Evolutionary conservation across 2,888 invertebrate species (phyloP), one percentile per base, ranked within the genome.

Genomic region (Arctia plantaginis): DNA sequence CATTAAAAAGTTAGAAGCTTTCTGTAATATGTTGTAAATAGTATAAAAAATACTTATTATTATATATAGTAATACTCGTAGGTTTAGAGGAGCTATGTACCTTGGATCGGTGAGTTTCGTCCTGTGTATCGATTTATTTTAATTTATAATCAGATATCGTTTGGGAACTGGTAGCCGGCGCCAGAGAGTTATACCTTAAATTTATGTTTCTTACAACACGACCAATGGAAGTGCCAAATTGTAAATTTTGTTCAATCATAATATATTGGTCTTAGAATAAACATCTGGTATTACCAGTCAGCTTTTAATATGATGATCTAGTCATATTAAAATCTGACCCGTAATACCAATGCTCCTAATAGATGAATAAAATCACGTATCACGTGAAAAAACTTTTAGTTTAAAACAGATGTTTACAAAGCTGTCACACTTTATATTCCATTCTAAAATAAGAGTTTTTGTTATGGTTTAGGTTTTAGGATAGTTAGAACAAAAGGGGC

Each of bases 101-200:
- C n/a, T n/a, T n/a, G 10, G 33, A 47, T 30, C 23, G 33, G 30
- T 10, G 0, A 51, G 33, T 51, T 35, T 39, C 39, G 55, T 10
- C 55, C 69, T 41, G 47, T 71, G 47, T 66, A 72, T 66, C 59
- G 30, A 74, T 74, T 66, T 69, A 69, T 72, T 69, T 72, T 73
- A 77, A 67, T 65, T 13, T 72, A 71, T 74, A 73, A 66, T 59
- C 67, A 73, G 66, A 66, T 72, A 66, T 71, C 72, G 69, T 69
- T 80, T 39, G 70, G 71, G 71, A 84, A 85, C 85, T 77, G 76
- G 85, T 78, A 82, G 77, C 71, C 68, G 85, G 84, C 84, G 86
- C 86, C 84, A 84, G 77, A 72, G 66, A 73, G 55, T 75, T 79
- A 79, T 78, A 73, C 75, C 79, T 76, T 73, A n/a, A 55, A 75